Conservation (phyloP, 2,888 invertebrate genomes). For the Cephus spinipes region DNA sequence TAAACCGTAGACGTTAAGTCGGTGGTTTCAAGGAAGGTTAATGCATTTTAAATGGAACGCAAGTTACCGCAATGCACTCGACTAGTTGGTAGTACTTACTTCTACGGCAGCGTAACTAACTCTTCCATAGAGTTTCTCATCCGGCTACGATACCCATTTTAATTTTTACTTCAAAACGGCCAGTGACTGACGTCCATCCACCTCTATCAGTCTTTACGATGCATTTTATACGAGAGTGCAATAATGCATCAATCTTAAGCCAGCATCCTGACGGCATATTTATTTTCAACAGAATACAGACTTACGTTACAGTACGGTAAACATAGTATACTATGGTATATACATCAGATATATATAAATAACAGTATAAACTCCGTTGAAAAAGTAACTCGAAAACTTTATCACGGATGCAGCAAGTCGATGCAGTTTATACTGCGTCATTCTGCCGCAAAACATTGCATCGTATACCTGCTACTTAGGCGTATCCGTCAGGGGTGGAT, state of each 20-base stretch:
- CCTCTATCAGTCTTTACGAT: background rate
- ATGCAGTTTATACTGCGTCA: background rate
- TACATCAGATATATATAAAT: no score
- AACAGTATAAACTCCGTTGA: background rate
- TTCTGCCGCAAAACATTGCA: background rate
- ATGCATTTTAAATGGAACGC: slow-evolving; percentile 50
- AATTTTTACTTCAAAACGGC: background rate
- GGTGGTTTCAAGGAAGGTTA: slow-evolving; percentile 27
- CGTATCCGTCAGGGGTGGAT: background rate
- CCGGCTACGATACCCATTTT: background rate
- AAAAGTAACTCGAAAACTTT: background rate
- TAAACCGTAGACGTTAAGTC: background rate
- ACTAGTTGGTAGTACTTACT: background rate
- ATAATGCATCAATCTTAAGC: background rate
- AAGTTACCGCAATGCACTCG: slow-evolving; percentile 32
- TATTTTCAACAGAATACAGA: background rate
- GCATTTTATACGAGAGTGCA: background rate
- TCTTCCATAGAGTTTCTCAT: slow-evolving; percentile 1
- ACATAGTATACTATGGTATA: background rate
- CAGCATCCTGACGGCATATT: background rate
- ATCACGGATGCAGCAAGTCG: background rate
- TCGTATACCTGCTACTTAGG: background rate
- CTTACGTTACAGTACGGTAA: background rate
- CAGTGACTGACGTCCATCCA: background rate
- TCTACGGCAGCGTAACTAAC: slow-evolving; percentile 1